Percentiles rank a stretch among this genome's conserved stretches.
Conservation (phyloP, 2,888 invertebrate genomes). For the Dysmachus trigonus region DNA sequence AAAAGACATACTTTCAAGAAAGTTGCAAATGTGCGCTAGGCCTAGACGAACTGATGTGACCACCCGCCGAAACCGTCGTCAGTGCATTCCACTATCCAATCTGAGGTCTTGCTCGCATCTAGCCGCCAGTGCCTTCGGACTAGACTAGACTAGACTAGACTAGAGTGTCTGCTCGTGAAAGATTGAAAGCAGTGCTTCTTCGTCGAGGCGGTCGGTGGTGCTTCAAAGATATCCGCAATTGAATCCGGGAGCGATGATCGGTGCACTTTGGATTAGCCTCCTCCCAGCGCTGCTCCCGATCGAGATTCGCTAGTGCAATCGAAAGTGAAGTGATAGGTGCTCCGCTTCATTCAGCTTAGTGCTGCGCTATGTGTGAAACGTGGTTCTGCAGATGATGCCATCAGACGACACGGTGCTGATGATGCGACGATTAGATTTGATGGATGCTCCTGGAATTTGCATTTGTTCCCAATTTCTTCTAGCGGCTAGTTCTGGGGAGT, state of each 20-base stretch:
- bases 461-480: background rate
- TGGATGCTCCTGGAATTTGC: background rate
- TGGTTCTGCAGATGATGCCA: background rate
- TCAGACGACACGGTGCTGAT: background rate
- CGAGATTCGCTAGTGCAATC: background rate
- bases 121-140: background rate
- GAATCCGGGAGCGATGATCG: constrained; percentile 35
- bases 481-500: background rate
- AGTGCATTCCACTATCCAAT: background rate
- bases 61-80: background rate
- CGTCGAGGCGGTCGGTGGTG: background rate
- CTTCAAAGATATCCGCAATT: background rate
- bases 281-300: background rate
- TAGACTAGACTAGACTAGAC: too few relatives aligned
- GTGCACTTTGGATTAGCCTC: background rate
- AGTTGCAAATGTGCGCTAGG: background rate
- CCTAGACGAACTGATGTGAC: background rate
- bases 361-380: background rate
- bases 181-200: background rate
- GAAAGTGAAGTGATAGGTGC: background rate
- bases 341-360: background rate
- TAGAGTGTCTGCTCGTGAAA: background rate
- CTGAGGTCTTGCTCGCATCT: background rate
- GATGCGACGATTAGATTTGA: background rate
- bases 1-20: background rate